Evolutionary conservation across 1,140 invertebrate species (phyloP).

Genomic region (Drepana arcuata): DNA sequence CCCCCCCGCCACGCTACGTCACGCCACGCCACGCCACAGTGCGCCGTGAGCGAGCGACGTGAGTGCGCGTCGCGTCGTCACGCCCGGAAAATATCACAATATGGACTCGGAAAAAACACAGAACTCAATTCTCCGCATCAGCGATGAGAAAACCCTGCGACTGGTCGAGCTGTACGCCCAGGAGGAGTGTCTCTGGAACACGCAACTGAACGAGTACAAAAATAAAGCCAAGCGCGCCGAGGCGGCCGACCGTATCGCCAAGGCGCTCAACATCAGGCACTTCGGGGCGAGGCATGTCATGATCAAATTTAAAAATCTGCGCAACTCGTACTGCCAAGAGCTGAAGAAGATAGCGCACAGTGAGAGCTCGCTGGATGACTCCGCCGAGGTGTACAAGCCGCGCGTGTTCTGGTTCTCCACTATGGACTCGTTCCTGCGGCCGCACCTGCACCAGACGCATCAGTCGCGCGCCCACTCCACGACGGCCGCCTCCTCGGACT

Average conservation of each 20-base stretch:
- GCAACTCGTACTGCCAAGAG: conserved; percentile 46
- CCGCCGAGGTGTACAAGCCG: conserved; percentile 17
- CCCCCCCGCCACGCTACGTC: no score
- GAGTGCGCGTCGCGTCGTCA: no score
- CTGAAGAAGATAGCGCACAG: conserved; percentile 35
- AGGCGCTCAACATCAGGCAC: conserved; percentile 25
- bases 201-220: conserved; percentile 24
- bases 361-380: neutral
- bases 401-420: conserved; percentile 30
- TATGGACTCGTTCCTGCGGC: conserved; percentile 29
- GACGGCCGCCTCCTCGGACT: no score
- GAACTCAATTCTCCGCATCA: conserved; percentile 25
- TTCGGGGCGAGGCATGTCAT: conserved; percentile 32
- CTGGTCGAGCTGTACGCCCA: conserved; percentile 33
- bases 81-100: no score
- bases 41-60: no score
- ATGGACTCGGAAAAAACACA: conserved; percentile 1
- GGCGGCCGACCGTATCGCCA: conserved; percentile 26
- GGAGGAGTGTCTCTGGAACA: conserved; percentile 46
- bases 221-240: conserved; percentile 21
- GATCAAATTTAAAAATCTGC: conserved; percentile 48
- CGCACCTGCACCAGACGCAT: conserved; percentile 16
- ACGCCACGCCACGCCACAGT: no score
- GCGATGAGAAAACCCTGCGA: conserved; percentile 29
- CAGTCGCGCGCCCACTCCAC: no score